Evolutionary conservation across 2,888 invertebrate species (phyloP).

Genomic region (Empis livida): DNA sequence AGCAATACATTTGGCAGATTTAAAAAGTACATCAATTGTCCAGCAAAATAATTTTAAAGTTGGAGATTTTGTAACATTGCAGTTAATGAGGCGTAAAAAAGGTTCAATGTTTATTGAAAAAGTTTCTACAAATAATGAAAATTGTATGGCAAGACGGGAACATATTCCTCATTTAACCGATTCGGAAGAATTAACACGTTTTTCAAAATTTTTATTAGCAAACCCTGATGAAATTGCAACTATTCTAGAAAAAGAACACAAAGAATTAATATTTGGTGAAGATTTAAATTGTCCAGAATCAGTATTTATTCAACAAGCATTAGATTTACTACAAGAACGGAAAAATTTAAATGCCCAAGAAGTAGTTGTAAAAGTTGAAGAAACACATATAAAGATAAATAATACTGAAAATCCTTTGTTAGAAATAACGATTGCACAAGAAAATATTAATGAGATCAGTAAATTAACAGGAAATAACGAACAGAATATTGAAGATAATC

Average conservation of each 20-base stretch:
- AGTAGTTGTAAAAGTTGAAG: conserved; percentile 1
- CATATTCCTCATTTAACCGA: conserved; percentile 25
- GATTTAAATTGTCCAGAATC: conserved; percentile 68
- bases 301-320: conserved; percentile 74
- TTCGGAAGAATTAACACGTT: conserved; percentile 27
- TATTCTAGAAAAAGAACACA: conserved; percentile 61
- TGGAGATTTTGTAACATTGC: conserved; percentile 61
- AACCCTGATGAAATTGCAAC: conserved; percentile 50
- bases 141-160: conserved; percentile 25
- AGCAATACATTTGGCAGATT: conserved; percentile 60
- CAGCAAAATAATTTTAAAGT: conserved; percentile 32
- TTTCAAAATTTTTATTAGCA: conserved; percentile 64
- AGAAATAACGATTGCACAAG: not conserved
- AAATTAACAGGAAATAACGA: not conserved
- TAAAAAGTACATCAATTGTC: conserved; percentile 55
- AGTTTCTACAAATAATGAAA: conserved; percentile 21
- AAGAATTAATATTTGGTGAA: conserved; percentile 50
- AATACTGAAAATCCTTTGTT: not conserved
- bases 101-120: conserved; percentile 38
- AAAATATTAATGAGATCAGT: not conserved
- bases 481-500: not conserved
- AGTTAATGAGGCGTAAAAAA: conserved; percentile 72
- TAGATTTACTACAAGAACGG: conserved; percentile 45
- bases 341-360: conserved; percentile 19
- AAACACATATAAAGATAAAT: not conserved